A percentile compares a stretch with the other conserved stretches of the same genome.
Evolutionary conservation across 2,113 vertebrate species (phyloP).

Genomic region (Sisor rabdophorus): DNA sequence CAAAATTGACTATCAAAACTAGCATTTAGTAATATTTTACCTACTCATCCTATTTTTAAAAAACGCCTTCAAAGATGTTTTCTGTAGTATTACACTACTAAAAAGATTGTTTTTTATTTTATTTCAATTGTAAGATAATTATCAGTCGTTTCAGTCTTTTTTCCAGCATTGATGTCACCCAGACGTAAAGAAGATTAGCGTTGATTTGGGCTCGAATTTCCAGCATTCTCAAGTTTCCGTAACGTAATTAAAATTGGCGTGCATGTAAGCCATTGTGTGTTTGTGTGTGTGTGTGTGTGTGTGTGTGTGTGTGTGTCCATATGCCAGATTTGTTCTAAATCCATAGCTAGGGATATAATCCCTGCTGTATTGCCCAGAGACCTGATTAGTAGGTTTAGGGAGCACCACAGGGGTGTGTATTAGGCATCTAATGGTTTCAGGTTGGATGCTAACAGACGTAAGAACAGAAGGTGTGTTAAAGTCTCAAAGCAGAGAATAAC

Average conservation of each 20-base stretch:
- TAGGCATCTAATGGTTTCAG: slow-evolving; percentile 38
- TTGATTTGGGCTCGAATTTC: slow-evolving; percentile 5
- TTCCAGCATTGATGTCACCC: slow-evolving; percentile 3
- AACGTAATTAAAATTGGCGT: slow-evolving; percentile 5
- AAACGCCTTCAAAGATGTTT: no score
- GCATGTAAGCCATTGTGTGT: not conserved
- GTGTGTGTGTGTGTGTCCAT: not conserved
- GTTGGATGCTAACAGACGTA: slow-evolving; percentile 46
- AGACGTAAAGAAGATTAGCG: slow-evolving; percentile 14
- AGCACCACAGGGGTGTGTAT: slow-evolving; percentile 56
- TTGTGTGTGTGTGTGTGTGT: slow-evolving; percentile 1
- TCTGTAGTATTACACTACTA: no score
- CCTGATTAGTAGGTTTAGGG: slow-evolving; percentile 45
- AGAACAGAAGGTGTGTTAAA: not conserved
- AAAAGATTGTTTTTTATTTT: not conserved
- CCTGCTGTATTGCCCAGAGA: slow-evolving; percentile 21
- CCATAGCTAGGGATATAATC: slow-evolving; percentile 11
- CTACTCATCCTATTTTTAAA: no score
- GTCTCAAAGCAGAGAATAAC: not conserved
- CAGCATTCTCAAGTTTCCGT: slow-evolving; percentile 26
- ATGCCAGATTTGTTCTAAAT: not conserved
- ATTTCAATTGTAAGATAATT: not conserved
- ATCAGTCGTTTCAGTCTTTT: not conserved
- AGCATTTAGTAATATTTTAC: no score
- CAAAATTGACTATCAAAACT: no score